Conservation (phyloP, 2,113 vertebrate genomes). For the Chionis minor region DNA sequence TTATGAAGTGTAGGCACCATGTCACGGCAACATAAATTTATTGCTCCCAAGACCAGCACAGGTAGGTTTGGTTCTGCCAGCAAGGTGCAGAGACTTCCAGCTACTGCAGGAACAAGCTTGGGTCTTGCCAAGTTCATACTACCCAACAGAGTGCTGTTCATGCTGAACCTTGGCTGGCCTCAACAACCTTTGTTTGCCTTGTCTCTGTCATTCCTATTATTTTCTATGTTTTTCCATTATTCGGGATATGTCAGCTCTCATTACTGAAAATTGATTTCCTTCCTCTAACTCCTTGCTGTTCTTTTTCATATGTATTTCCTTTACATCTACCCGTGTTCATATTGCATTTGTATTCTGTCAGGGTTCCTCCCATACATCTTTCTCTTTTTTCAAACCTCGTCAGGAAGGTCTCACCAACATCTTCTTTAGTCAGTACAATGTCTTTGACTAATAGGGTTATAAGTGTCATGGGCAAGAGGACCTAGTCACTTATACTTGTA, state of each 20-base stretch:
- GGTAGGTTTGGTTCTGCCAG: background rate
- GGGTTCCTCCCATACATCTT: background rate
- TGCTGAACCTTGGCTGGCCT: background rate
- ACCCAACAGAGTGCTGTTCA: background rate
- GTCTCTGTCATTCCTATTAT: background rate
- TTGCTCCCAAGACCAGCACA: background rate
- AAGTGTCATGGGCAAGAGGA: background rate
- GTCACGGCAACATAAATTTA: fast-evolving
- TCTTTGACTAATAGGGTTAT: background rate
- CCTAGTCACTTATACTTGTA: background rate
- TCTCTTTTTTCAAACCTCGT: background rate
- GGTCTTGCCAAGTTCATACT: background rate
- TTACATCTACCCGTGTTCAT: background rate
- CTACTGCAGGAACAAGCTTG: background rate
- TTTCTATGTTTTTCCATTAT: background rate
- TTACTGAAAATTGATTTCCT: background rate
- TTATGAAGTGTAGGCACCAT: background rate
- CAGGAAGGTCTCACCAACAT: background rate
- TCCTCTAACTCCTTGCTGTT: background rate
- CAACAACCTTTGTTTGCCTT: background rate
- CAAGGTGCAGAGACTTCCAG: background rate
- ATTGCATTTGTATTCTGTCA: background rate
- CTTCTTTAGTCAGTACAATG: background rate
- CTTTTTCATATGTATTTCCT: background rate
- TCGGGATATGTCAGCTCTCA: background rate